These are phyloP conservation scores for Trichoplusia ni DNA, from an alignment of 1,140 invertebrate species.

Conservation along the genomic window DNA sequence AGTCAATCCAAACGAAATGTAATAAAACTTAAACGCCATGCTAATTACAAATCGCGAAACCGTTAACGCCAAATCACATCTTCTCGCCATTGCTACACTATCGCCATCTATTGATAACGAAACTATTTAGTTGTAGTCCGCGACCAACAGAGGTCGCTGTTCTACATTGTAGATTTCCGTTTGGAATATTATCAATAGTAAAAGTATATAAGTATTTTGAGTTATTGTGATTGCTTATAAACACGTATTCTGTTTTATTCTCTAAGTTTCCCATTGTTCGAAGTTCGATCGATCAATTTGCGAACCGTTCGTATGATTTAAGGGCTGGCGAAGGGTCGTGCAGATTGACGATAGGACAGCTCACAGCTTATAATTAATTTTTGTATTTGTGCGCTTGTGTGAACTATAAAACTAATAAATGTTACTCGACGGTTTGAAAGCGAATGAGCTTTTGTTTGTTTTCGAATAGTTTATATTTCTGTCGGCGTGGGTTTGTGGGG, in stretches of 20 bases:
- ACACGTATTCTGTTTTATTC: no score
- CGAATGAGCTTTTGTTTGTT: constrained; percentile 7
- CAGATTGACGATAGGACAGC: constrained; percentile 26
- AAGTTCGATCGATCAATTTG: constrained; percentile 30
- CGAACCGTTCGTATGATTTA: constrained; percentile 28
- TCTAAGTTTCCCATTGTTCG: background rate
- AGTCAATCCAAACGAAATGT: no score
- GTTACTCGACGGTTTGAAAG: constrained; percentile 15
- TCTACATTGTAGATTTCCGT: constrained; percentile 16
- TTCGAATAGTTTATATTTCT: constrained; percentile 4
- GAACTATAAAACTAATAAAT: constrained; percentile 29
- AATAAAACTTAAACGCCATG: no score
- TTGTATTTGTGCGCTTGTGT: constrained; percentile 25
- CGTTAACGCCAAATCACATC: background rate
- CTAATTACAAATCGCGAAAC: constrained; percentile 16
- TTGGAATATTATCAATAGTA: no score
- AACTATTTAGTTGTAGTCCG: background rate
- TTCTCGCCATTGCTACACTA: background rate
- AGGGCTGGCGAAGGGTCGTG: constrained; percentile 30
- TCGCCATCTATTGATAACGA: constrained; percentile 19
- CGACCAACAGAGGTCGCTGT: constrained; percentile 29
- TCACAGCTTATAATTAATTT: constrained; percentile 31
- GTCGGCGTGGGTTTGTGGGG: background rate
- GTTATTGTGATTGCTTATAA: constrained; percentile 32
- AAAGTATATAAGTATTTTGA: no score